Conservation (phyloP, 2,888 invertebrate species). For the Coelopa pilipes region DNA sequence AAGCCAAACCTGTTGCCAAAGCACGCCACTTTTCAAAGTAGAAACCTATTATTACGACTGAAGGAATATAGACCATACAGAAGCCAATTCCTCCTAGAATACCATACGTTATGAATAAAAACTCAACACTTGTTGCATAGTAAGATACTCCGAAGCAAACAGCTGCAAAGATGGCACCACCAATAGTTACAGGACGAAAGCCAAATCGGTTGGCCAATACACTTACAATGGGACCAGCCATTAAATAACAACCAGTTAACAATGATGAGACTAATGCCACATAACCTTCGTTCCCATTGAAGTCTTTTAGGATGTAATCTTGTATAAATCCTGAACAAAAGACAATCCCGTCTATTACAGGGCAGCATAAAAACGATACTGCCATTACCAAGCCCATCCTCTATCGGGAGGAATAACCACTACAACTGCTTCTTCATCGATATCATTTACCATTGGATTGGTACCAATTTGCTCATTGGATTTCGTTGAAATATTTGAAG, state of each 20-base stretch:
- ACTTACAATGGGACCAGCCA: slow-evolving; percentile 89
- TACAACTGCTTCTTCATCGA: slow-evolving; percentile 59
- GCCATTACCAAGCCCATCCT: slow-evolving; percentile 68
- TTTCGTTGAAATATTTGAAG: slow-evolving; percentile 3
- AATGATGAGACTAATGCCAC: slow-evolving; percentile 88
- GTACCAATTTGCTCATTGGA: slow-evolving; percentile 10
- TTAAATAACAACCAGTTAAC: slow-evolving; percentile 89
- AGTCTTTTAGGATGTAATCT: slow-evolving; percentile 74
- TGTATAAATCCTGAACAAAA: slow-evolving; percentile 87
- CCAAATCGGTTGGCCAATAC: slow-evolving; percentile 94
- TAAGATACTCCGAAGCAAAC: slow-evolving; percentile 78
- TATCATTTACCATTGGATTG: slow-evolving; percentile 50
- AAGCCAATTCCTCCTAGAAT: slow-evolving; percentile 81
- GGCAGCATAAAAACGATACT: slow-evolving; percentile 94
- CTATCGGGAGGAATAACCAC: slow-evolving; percentile 67
- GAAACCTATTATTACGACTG: slow-evolving; percentile 94
- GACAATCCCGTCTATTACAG: slow-evolving; percentile 94
- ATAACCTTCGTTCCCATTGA: slow-evolving; percentile 69
- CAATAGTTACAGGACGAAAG: slow-evolving; percentile 86
- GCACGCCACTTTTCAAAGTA: slow-evolving; percentile 97
- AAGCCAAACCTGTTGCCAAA: slow-evolving; percentile 95
- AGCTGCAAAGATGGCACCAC: slow-evolving; percentile 80
- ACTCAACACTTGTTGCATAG: slow-evolving; percentile 77
- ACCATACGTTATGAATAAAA: slow-evolving; percentile 87
- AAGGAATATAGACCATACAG: slow-evolving; percentile 94